Percentiles rank a stretch among this genome's conserved stretches.
Evolutionary conservation across 2,113 vertebrate genomes (phyloP).

Genomic region (Galemys pyrenaicus): DNA sequence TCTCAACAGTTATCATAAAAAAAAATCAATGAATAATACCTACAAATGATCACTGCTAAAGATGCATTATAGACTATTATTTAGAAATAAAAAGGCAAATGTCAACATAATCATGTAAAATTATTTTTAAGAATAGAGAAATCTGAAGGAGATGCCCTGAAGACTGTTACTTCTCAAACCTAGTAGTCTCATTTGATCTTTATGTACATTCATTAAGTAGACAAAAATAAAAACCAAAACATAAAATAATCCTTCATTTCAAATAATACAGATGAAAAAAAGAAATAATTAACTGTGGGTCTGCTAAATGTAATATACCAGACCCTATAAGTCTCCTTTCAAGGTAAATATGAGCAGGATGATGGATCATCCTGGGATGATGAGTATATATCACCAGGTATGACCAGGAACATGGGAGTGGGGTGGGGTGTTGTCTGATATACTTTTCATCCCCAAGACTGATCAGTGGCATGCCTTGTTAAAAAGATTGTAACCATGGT

Average conservation of each 20-base stretch:
- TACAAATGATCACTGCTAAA: background rate
- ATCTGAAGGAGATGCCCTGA: background rate
- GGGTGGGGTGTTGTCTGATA: too few relatives aligned
- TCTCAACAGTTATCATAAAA: background rate
- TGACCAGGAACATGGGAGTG: too few relatives aligned
- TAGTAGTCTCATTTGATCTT: background rate
- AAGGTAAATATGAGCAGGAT: too few relatives aligned
- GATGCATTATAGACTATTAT: background rate
- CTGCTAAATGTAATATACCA: too few relatives aligned
- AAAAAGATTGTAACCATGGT: too few relatives aligned
- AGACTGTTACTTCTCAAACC: background rate
- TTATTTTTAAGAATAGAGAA: background rate
- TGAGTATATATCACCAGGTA: too few relatives aligned
- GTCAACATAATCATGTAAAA: background rate
- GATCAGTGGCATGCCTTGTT: too few relatives aligned
- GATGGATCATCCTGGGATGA: too few relatives aligned
- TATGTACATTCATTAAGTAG: background rate
- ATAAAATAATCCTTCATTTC: background rate
- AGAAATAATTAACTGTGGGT: background rate
- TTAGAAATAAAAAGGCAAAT: background rate
- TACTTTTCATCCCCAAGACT: too few relatives aligned
- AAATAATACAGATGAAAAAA: background rate
- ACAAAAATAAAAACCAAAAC: conserved; percentile 1
- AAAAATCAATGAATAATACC: background rate
- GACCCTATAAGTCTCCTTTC: too few relatives aligned